phyloP scores from a whole-genome alignment of 2,113 vertebrate species.

The Notechis scutatus region DNA sequence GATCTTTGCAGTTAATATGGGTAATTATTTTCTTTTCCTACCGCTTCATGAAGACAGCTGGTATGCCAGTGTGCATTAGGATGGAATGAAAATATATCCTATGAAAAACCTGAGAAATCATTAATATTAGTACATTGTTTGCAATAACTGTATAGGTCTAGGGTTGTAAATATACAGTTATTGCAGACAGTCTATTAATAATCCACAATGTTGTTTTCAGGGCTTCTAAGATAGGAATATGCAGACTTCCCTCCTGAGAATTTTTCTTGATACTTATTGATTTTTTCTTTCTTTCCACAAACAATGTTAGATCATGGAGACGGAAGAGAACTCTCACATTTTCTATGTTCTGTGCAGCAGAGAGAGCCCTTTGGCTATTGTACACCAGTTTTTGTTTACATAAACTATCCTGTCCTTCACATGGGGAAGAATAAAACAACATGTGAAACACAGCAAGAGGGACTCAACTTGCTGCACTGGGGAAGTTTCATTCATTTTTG shows the following conservation, averaged over 20 bases:
- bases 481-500: background rate
- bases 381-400: background rate
- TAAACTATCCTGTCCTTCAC: constrained; percentile 4
- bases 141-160: background rate
- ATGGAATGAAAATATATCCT: background rate
- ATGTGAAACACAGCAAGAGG: background rate
- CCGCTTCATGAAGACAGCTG: background rate
- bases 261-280: background rate
- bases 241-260: background rate
- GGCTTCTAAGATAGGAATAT: background rate
- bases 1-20: background rate
- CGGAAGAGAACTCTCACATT: background rate
- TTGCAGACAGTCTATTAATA: background rate
- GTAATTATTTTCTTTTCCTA: background rate
- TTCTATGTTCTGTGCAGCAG: background rate
- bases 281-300: background rate
- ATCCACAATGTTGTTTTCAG: background rate
- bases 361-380: rapidly evolving
- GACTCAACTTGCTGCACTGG: background rate
- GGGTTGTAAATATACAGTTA: background rate
- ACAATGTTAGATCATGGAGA: background rate
- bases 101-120: background rate
- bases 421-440: constrained; percentile 8
- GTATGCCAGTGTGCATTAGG: background rate
- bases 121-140: background rate